phyloP scores from a whole-genome alignment of 2,797 vertebrate species.

The Sebastes baramenuke region DNA sequence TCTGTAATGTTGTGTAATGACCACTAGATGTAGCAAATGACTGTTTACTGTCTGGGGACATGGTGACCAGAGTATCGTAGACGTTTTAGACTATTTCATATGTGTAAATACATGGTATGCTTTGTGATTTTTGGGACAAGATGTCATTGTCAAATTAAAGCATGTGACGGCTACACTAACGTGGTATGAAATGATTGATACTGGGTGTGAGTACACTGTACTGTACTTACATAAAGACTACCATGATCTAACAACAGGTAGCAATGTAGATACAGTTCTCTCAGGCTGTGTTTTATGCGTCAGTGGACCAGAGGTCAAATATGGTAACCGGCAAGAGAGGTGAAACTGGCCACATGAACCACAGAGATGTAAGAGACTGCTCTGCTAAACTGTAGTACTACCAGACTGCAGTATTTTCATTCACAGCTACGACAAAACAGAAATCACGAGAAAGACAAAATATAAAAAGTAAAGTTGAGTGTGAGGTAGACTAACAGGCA shows the following conservation, averaged over 20 bases:
- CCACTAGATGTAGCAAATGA: conserved; percentile 78
- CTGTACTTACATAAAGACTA: not conserved
- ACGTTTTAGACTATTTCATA: not conserved
- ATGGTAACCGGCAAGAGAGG: not conserved
- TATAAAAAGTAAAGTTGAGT: conserved; percentile 23
- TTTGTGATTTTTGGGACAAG: not conserved
- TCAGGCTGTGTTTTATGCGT: conserved; percentile 3
- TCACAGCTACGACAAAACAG: not conserved
- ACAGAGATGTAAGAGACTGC: not conserved
- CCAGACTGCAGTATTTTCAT: not conserved
- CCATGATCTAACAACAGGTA: not conserved
- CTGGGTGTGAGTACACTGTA: not conserved
- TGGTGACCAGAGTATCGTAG: not conserved
- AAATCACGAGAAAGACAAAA: not conserved
- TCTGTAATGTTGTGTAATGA: conserved; percentile 58
- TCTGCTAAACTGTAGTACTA: not conserved
- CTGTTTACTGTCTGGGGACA: not conserved
- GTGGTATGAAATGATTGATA: not conserved
- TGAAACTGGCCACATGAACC: not conserved
- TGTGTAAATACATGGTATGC: not conserved
- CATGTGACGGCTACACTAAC: not conserved
- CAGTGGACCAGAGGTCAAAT: conserved; percentile 1
- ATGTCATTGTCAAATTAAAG: not conserved
- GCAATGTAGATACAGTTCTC: not conserved
- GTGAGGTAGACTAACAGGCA: not conserved